Evolutionary conservation across 2,888 invertebrate genomes (phyloP), one percentile per base, ranked within the genome.

Genomic region (Meghimatium bilineatum): DNA sequence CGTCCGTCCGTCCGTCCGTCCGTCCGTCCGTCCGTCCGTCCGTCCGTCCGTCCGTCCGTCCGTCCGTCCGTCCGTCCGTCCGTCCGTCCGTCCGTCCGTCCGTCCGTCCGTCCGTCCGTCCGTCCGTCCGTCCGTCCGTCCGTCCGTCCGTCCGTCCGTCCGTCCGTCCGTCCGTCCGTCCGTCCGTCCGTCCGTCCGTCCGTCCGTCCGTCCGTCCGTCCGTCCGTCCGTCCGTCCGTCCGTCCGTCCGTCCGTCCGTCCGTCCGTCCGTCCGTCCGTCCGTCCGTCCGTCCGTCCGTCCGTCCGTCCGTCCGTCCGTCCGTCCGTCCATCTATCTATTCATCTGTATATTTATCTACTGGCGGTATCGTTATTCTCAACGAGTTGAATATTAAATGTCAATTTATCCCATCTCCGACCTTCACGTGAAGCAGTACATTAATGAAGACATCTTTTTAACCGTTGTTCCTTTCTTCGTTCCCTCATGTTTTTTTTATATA

Each of bases 261-360:
- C 72, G 29, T 72, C 72, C 72, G 29, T 77, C 77, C 63, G 32
- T 77, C 80, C 52, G 34, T 56, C 80, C 66, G 49, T 71, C 69
- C 52, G 44, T 56, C 71, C 52, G 44, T 32, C 71, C 38, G 49
- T 52, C 80, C 38, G 49, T 71, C 80, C 66, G 49, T 71, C 80
- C 66, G 38, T 67, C 80, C 66, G 34, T 71, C 80, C 66, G 34
- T 71, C 80, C 66, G 34, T 71, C 80, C 66, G 34, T 71, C 80
- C 66, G 34, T 80, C 80, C 66, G 44, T 71, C n/a, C n/a, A n/a
- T n/a, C n/a, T n/a, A n/a, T n/a, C n/a, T 10, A 23, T 69, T 36
- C 20, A 23, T 69, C 69, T 34, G 17, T 36, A 29, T 66, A 20
- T 32, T 32, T 32, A 17, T 36, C 66, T 66, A 17, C n/a, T n/a